These are phyloP conservation scores for Leptinotarsa texana DNA, from an alignment of 1,140 invertebrate species.

Conservation along the genomic window DNA sequence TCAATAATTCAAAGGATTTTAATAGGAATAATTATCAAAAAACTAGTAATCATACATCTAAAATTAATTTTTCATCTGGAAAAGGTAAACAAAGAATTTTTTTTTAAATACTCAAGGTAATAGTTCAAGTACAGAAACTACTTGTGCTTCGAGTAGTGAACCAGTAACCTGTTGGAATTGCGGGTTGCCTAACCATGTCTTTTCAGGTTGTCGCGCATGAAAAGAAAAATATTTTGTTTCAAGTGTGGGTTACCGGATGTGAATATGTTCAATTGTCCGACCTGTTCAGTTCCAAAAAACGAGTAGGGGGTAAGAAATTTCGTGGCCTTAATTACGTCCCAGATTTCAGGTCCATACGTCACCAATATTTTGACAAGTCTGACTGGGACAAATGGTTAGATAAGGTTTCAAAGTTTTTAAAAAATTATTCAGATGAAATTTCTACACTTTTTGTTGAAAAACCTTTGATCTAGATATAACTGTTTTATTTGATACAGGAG, in stretches of 20 bases:
- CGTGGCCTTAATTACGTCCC: not conserved
- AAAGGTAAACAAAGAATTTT: not conserved
- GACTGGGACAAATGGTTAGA: slow-evolving; percentile 5
- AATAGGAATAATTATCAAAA: not conserved
- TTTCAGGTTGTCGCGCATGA: not conserved
- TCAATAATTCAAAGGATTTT: not conserved
- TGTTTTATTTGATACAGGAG: not conserved
- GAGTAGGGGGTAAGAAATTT: not conserved
- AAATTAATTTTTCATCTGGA: not conserved
- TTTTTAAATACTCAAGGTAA: not conserved
- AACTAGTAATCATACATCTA: not conserved
- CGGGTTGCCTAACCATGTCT: not conserved
- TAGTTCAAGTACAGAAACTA: not conserved
- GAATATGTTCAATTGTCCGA: not conserved
- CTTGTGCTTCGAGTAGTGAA: not conserved
- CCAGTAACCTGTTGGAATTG: not conserved
- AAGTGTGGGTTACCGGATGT: not conserved
- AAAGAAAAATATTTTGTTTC: not conserved
- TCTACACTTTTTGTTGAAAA: slow-evolving; percentile 14
- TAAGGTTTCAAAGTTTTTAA: not conserved
- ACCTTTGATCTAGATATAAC: not conserved
- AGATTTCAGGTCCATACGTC: not conserved
- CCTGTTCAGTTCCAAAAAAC: not conserved
- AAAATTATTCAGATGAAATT: slow-evolving; percentile 7
- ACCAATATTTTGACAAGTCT: not conserved